Evolutionary conservation across 2,797 vertebrate genomes (phyloP).

Genomic region (Lemur catta): DNA sequence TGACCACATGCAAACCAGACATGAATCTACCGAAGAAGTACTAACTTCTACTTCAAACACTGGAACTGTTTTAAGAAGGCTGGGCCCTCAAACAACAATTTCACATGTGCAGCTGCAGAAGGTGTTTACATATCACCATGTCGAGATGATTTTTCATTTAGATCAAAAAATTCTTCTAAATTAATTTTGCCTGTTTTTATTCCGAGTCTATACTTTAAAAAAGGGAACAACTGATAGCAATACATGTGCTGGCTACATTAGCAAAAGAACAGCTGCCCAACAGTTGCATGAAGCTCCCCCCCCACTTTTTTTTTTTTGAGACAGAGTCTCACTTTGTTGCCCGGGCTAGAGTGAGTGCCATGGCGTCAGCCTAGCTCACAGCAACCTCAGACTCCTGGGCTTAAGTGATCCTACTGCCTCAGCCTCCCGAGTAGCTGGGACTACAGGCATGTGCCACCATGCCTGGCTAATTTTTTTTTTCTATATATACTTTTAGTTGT

Average conservation of each 20-base stretch:
- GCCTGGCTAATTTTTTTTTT: no score
- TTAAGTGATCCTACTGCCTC: no score
- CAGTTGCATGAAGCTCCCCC: no score
- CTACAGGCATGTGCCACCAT: no score
- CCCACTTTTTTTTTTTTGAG: no score
- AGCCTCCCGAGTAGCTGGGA: no score
- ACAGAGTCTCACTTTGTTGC: no score
- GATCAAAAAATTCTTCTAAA: conserved; percentile 17
- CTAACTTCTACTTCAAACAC: background rate
- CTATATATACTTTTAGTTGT: no score
- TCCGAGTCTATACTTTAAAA: background rate
- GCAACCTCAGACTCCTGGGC: no score
- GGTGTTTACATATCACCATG: background rate
- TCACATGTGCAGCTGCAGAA: background rate
- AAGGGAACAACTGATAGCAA: background rate
- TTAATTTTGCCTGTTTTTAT: background rate
- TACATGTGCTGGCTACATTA: background rate
- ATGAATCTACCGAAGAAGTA: background rate
- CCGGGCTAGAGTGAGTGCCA: no score
- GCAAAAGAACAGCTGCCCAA: background rate
- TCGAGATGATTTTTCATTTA: background rate
- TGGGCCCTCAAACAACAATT: background rate
- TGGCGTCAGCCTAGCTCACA: no score
- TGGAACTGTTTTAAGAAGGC: background rate
- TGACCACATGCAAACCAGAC: background rate